These are phyloP conservation scores for Trichogramma dendrolimi DNA, from an alignment of 2,888 invertebrate genomes.

Conservation along the genomic window DNA sequence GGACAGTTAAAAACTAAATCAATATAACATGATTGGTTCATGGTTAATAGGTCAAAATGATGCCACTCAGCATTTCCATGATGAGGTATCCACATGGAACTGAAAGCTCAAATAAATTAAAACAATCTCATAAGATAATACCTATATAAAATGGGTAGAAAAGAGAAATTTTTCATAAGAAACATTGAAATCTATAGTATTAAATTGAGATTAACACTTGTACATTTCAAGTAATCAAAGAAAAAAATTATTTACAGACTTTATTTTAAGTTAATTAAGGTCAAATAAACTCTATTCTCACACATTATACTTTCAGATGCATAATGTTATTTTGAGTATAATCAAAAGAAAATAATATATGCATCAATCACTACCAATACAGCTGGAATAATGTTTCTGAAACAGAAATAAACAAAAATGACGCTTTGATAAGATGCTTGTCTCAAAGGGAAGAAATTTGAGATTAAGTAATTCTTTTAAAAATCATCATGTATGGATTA, in stretches of 20 bases:
- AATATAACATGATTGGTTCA: slow-evolving; percentile 17
- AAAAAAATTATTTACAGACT: too few species aligned
- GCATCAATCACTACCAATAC: slow-evolving; percentile 42
- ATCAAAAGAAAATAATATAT: slow-evolving; percentile 28
- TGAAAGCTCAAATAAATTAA: slow-evolving; percentile 53
- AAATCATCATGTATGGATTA: too few species aligned
- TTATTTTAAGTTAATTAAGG: too few species aligned
- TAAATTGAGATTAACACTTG: too few species aligned
- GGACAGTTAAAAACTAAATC: slow-evolving; percentile 13
- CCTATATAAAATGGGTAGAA: too few species aligned
- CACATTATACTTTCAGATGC: too few species aligned
- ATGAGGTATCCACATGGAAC: slow-evolving; percentile 48
- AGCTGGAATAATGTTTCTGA: slow-evolving; percentile 50
- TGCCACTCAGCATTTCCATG: slow-evolving; percentile 47
- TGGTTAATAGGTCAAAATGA: slow-evolving; percentile 40
- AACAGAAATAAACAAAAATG: slow-evolving; percentile 52
- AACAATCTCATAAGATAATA: slow-evolving; percentile 38
- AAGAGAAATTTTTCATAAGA: too few species aligned
- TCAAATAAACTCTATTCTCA: too few species aligned
- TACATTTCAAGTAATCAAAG: too few species aligned
- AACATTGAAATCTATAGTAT: too few species aligned
- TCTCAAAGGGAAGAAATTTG: slow-evolving; percentile 8
- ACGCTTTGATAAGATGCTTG: slow-evolving; percentile 37
- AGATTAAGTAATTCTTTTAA: too few species aligned
- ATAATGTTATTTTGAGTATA: not conserved